phyloP scores from a whole-genome alignment of 2,888 invertebrate species.

The Apamea sordens region DNA sequence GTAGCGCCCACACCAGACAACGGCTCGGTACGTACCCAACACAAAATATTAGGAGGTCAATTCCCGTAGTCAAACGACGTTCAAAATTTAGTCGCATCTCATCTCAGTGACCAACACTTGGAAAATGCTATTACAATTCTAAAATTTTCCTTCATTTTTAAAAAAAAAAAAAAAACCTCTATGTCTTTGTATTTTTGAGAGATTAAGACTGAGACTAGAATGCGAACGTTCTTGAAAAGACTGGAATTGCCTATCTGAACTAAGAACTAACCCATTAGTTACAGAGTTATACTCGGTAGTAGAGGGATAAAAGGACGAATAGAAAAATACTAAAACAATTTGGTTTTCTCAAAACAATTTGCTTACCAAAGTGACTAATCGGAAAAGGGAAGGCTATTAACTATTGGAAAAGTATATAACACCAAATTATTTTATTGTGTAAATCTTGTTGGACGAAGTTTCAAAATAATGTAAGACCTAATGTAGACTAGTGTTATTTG shows the following conservation, averaged over 20 bases:
- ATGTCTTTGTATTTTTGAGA: too few relatives aligned
- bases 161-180: too few relatives aligned
- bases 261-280: constrained; percentile 16
- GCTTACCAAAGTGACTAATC: constrained; percentile 67
- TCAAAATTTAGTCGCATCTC: not conserved
- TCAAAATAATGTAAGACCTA: constrained; percentile 17
- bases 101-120: not conserved
- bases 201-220: not conserved
- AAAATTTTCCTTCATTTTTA: not conserved
- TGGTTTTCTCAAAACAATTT: constrained; percentile 23
- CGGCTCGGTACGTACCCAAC: constrained; percentile 75
- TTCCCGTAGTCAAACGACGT: not conserved
- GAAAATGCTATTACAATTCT: not conserved
- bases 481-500: constrained; percentile 36
- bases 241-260: not conserved
- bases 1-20: constrained; percentile 67
- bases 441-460: constrained; percentile 12
- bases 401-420: constrained; percentile 52
- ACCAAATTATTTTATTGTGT: constrained; percentile 9
- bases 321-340: constrained; percentile 32
- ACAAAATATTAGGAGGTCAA: not conserved
- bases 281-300: constrained; percentile 18
- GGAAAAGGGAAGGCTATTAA: constrained; percentile 54
- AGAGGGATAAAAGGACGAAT: constrained; percentile 28
- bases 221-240: not conserved